Base-by-base conservation (phyloP, 2,888 invertebrate genomes). In the Phaedon cochleariae region DNA sequence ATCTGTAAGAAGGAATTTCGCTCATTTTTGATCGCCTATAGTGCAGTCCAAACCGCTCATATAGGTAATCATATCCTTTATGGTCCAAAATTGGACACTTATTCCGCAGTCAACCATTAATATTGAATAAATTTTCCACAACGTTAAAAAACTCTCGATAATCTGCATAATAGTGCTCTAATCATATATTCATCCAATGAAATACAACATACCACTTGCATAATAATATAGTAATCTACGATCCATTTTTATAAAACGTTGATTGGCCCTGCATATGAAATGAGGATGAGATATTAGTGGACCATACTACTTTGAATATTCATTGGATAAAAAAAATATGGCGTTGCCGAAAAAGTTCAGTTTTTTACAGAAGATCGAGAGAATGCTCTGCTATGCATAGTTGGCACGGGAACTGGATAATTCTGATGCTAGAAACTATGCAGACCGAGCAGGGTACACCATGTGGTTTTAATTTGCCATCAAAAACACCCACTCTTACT, bases 391-490 rank as follows among this genome's bases (percentile, higher is more conserved):
- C 26, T 26, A n/a, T 7, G 26, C 3, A 74, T 74, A 75, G 78
- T 77, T 78, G 79, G 76, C 79, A 77, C 76, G 75, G 77, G 77
- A 79, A 77, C 78, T 77, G 75, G 73, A 71, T 72, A 75, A 74
- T 75, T 77, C 77, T 77, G 77, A 76, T 77, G 76, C 73, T 69
- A 64, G 53, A 12, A 65, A 65, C 57, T 53, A 65, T 46, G 62
- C 59, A 45, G 34, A 41, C 31, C 58, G 51, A 46, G 55, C 61
- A 74, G 71, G 73, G 75, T 57, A 65, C 64, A 58, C 68, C 71
- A 79, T 79, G 80, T 78, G 80, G 77, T 79, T 80, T 79, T 77
- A 78, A 80, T 80, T 79, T 79, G 76, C 77, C 72, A 76, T 77
- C 69, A 18, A 54, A 55, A 64, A 68, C 65, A 67, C 67, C 68